Evolutionary conservation across 2,888 invertebrate genomes (phyloP), one percentile per base, ranked within the genome.

Genomic region (Odontothrips loti): DNA sequence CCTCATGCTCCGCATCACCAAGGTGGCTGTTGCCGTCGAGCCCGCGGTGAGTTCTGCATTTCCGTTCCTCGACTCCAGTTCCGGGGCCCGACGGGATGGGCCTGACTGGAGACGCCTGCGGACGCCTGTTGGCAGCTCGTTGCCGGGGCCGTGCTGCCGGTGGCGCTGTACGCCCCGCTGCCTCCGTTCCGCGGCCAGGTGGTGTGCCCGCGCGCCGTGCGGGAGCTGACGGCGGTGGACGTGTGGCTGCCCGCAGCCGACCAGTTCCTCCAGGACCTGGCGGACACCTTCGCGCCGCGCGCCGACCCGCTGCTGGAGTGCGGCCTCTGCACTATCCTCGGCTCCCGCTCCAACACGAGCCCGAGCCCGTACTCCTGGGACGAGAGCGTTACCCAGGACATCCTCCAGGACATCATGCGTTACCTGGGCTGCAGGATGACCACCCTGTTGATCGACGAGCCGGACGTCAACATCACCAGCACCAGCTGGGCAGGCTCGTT

Each of bases 101-200:
- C n/a, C n/a, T n/a, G n/a, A n/a, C n/a, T n/a, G n/a, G n/a, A n/a
- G n/a, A n/a, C n/a, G n/a, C n/a, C n/a, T n/a, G n/a, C n/a, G n/a
- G n/a, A 43, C 34, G 34, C 34, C 34, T 6, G 6, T 43, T 6
- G 2, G 34, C 34, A 43, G 34, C 2, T 43, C 3, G 34, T 43
- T 6, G 3, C 34, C 34, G 34, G 34, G 3, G 34, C 34, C 34
- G 34, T 43, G 34, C 34, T 43, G 34, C 34, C 34, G 6, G 58
- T 58, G 58, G 20, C 27, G 68, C 68, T 75, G 68, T 75, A 27
- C 68, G 68, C 68, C 9, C 27, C 68, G 68, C 27, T 75, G 68
- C 27, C 68, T 9, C 68, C 68, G 1, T 58, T 20, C 58, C 23
- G 68, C 27, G 27, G 68, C 27, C 9, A 23, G 23, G 68, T 75